These are phyloP conservation scores for Mus caroli DNA, from an alignment of 2,797 vertebrate species.

Conservation along the genomic window DNA sequence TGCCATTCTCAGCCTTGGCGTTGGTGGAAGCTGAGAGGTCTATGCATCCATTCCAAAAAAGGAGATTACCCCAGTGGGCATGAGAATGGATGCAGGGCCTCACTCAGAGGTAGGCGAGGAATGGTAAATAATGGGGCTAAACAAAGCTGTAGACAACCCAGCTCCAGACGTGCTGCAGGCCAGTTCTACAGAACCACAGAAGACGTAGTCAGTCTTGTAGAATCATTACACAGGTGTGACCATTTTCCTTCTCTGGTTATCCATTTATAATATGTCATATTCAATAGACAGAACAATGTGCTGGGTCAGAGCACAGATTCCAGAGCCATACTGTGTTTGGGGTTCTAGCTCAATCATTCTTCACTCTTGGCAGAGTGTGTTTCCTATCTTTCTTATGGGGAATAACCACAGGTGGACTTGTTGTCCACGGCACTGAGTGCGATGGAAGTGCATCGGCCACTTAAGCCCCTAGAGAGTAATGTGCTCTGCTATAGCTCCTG, in stretches of 20 bases:
- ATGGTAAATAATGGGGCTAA: not conserved
- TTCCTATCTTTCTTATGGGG: not conserved
- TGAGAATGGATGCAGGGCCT: not conserved
- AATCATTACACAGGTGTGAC: not conserved
- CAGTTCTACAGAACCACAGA: not conserved
- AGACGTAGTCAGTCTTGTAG: not conserved
- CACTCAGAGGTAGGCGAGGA: not conserved
- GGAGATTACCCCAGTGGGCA: too few species aligned
- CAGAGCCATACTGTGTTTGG: not conserved
- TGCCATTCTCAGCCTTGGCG: not conserved
- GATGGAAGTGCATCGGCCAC: not conserved
- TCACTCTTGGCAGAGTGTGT: not conserved
- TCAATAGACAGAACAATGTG: not conserved
- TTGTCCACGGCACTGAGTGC: not conserved
- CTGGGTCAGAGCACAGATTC: not conserved
- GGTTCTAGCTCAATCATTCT: not conserved
- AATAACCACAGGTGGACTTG: not conserved
- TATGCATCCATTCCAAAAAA: not conserved
- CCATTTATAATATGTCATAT: not conserved
- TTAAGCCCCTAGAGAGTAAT: not conserved
- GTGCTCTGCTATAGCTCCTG: not conserved
- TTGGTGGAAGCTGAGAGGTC: not conserved
- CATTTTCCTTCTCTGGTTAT: not conserved
- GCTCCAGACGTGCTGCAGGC: not conserved
- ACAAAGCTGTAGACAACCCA: not conserved